A percentile compares a stretch with the other conserved stretches of the same genome.
phyloP scores from a whole-genome alignment of 2,797 vertebrate species.

The Aeoliscus strigatus region DNA sequence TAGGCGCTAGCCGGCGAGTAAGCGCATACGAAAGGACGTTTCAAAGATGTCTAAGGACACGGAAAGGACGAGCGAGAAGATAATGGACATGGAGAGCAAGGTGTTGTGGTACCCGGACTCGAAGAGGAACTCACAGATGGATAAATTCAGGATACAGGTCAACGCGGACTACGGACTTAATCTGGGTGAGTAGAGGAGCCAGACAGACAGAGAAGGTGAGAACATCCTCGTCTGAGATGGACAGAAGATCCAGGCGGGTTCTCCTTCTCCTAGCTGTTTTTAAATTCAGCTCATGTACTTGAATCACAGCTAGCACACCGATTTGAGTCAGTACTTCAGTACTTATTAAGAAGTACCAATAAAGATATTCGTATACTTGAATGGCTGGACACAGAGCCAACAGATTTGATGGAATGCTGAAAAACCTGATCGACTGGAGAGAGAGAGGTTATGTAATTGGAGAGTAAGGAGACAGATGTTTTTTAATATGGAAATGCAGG shows the following conservation, averaged over 20 bases:
- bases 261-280: too few species aligned
- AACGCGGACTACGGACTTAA: conserved; percentile 79
- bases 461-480: background rate
- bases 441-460: background rate
- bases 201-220: background rate
- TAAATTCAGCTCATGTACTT: too few species aligned
- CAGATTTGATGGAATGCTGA: conserved; percentile 15
- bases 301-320: too few species aligned
- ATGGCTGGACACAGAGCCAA: too few species aligned
- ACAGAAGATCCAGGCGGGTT: too few species aligned
- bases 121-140: conserved; percentile 89
- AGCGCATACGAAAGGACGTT: conserved; percentile 1
- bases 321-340: too few species aligned
- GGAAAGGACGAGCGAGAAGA: conserved; percentile 74
- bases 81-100: conserved; percentile 86
- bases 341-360: too few species aligned
- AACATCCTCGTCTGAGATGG: background rate
- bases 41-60: conserved; percentile 78
- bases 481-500: too few species aligned
- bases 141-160: conserved; percentile 83
- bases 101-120: conserved; percentile 94
- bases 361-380: too few species aligned
- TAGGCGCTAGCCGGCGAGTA: background rate
- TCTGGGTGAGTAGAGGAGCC: conserved; percentile 79
- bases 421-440: conserved; percentile 7